phyloP scores from a whole-genome alignment of 2,113 vertebrate genomes.

The Neolamprologus sp. region DNA sequence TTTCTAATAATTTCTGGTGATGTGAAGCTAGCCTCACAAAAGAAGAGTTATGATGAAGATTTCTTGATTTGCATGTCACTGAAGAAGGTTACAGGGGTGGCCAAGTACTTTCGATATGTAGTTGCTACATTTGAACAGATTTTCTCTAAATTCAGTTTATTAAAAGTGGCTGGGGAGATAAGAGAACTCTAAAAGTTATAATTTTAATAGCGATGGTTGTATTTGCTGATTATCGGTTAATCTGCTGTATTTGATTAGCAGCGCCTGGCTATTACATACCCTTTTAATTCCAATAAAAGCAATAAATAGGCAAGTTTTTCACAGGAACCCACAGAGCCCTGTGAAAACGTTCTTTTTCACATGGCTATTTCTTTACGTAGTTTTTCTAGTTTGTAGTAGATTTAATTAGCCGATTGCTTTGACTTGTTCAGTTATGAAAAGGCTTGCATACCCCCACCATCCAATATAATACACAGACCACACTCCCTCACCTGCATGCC shows the following conservation, averaged over 20 bases:
- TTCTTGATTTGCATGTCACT: background rate
- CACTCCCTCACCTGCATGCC: background rate
- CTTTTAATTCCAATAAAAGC: background rate
- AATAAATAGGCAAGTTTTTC: background rate
- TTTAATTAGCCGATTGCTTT: background rate
- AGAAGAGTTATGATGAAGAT: background rate
- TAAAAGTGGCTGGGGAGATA: background rate
- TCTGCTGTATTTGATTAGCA: background rate
- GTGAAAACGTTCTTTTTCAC: background rate
- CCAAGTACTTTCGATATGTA: background rate
- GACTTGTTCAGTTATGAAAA: background rate
- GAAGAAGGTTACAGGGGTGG: background rate
- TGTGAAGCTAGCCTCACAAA: background rate
- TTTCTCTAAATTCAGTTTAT: background rate
- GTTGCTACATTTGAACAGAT: background rate
- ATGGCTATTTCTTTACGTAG: background rate
- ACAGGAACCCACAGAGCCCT: background rate
- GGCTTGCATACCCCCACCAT: background rate
- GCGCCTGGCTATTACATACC: background rate
- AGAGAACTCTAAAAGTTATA: background rate
- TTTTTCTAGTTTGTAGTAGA: background rate
- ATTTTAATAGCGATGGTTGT: background rate
- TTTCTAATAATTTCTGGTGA: background rate
- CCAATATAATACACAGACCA: background rate
- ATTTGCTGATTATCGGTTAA: background rate